Conservation (phyloP, 2,113 vertebrate genomes). For the Indri indri region DNA sequence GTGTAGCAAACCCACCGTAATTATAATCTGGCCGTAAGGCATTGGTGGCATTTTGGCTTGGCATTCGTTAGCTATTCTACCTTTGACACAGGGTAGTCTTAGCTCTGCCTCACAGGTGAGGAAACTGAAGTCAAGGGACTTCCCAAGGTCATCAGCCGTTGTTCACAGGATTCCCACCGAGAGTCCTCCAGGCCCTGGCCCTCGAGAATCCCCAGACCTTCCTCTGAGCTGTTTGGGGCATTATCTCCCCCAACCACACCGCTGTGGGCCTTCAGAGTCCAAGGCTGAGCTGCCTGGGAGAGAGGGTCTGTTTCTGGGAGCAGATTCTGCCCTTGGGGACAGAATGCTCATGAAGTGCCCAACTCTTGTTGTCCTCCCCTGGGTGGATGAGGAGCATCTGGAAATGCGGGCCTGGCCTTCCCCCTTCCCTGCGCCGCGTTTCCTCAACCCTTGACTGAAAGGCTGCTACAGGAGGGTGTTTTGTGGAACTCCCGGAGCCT, state of each 20-base stretch:
- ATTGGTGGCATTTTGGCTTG: not conserved
- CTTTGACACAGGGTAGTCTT: not conserved
- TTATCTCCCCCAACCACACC: not conserved
- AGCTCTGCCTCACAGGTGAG: not conserved
- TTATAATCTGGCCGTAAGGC: not conserved
- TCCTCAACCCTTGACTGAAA: not conserved
- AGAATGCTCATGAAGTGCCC: not conserved
- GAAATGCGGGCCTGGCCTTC: not conserved
- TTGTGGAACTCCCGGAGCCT: not conserved
- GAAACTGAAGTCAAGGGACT: not conserved
- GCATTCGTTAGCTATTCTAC: not conserved
- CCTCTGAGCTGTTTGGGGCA: not conserved
- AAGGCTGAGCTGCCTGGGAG: not conserved
- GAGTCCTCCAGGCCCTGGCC: not conserved
- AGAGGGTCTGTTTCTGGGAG: not conserved
- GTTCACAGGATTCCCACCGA: not conserved
- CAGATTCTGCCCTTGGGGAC: not conserved
- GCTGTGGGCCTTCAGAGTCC: not conserved
- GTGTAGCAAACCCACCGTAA: not conserved
- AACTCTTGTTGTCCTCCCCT: not conserved
- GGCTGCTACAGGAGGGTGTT: not conserved
- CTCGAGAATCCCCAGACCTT: not conserved
- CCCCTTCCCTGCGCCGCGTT: not conserved
- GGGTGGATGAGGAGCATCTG: not conserved
- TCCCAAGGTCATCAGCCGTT: not conserved